These are phyloP conservation scores for Hapalemur alaotrensis DNA, from an alignment of 2,797 vertebrate genomes.

Conservation along the genomic window DNA sequence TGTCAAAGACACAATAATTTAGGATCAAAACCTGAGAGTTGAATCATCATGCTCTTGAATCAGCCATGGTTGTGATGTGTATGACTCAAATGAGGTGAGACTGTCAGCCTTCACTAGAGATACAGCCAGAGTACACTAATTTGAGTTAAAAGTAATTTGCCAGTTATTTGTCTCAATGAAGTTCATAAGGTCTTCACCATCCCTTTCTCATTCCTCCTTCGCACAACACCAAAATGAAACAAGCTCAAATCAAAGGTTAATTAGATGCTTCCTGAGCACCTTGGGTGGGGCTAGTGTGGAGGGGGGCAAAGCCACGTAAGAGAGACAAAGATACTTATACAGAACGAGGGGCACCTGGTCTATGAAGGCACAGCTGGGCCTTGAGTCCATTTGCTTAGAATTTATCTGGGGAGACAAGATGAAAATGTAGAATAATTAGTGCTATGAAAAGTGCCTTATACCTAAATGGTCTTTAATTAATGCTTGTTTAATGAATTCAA, in stretches of 20 bases:
- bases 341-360: background rate
- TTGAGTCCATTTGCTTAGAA: constrained; percentile 7
- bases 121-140: background rate
- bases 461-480: constrained; percentile 39
- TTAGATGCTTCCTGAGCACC: background rate
- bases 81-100: background rate
- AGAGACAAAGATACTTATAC: background rate
- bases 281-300: background rate
- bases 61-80: background rate
- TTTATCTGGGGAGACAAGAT: constrained; percentile 21
- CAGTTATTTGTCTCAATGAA: background rate
- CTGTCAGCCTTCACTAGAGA: background rate
- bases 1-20: background rate
- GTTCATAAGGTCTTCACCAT: background rate
- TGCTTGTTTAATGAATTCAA: constrained; percentile 18
- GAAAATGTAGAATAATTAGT: constrained; percentile 45
- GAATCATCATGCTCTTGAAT: background rate
- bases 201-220: constrained; percentile 5
- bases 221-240: constrained; percentile 6
- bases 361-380: background rate
- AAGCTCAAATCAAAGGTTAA: constrained; percentile 7
- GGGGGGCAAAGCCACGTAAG: background rate
- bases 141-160: background rate
- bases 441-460: background rate
- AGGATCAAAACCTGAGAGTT: background rate